Evolutionary conservation across 1,140 invertebrate species (phyloP), one percentile per base, ranked within the genome.

Genomic region (Agrilus planipennis): DNA sequence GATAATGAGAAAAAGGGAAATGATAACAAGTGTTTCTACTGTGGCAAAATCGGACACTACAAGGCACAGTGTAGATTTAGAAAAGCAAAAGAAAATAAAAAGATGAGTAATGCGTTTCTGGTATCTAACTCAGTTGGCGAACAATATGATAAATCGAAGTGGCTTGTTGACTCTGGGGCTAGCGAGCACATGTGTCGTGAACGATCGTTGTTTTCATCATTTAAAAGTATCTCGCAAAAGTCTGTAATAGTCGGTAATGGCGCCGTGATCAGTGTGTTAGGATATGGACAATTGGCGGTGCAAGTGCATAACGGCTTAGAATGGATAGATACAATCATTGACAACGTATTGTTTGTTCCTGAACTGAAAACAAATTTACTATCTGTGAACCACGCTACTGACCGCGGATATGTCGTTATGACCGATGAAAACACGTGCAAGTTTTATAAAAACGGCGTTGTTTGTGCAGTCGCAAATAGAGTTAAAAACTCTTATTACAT

Each of bases 311-410:
- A 39, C 27, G 25, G 42, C 2, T 12, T 30, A 10, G 30, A 11
- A 15, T 10, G n/a, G n/a, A 19, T 28, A 23, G 9, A 22, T 39
- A 39, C 22, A 29, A 17, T 11, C 19, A 14, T n/a, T 21, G 9
- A 12, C 32, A 10, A 34, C 23, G 19, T 29, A 39, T 30, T 6
- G 10, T 10, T 22, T 41, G 53, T 63, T 21, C 61, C 61, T 0
- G 52, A 61, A 41, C 36, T 66, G 11, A 52, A 58, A 30, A 54
- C 42, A 7, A 64, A 61, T 31, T 43, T 65, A 19, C 9, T 9
- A 11, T 7, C 16, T 39, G 15, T 27, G 9, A 4, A 7, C 5
- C 9, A 16, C 9, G 34, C 7, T 17, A 19, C 9, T 36, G n/a
- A n/a, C n/a, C n/a, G n/a, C 9, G 34, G 10, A 19, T 14, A 32